phyloP scores from a whole-genome alignment of 2,888 invertebrate genomes.

The Drosophila pseudotakahashii region DNA sequence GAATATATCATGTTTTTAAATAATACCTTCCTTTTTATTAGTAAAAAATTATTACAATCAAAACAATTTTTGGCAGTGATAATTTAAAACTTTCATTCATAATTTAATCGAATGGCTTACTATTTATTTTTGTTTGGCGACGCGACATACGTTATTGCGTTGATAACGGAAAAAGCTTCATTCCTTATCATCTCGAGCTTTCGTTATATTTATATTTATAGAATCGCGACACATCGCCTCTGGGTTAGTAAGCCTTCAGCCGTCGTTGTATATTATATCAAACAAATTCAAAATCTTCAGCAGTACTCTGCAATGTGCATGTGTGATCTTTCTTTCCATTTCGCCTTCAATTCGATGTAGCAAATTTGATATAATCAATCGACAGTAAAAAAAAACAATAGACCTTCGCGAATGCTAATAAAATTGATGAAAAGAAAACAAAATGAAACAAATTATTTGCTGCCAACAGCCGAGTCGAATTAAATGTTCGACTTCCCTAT shows the following conservation, averaged over 20 bases:
- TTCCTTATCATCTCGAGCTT: neutral
- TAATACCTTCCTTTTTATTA: no score
- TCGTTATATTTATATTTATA: neutral
- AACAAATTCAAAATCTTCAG: no score
- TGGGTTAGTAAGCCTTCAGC: neutral
- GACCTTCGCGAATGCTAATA: slow-evolving; percentile 23
- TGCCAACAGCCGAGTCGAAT: slow-evolving; percentile 23
- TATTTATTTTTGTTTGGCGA: neutral
- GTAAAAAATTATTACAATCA: no score
- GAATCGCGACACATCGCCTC: neutral
- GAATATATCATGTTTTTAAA: no score
- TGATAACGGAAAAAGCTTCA: neutral
- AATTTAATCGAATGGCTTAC: no score
- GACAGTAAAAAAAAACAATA: neutral
- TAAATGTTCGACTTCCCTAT: slow-evolving; percentile 14
- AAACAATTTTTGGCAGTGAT: no score
- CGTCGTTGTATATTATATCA: neutral
- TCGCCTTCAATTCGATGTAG: neutral
- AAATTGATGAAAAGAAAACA: slow-evolving; percentile 26
- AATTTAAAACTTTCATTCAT: no score
- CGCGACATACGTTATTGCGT: neutral
- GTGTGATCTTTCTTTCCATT: neutral
- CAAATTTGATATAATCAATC: neutral
- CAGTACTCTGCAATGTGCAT: neutral
- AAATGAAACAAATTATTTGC: slow-evolving; percentile 36